Evolutionary conservation across 1,140 invertebrate species (phyloP).

Genomic region (Bathynomus jamesi): DNA sequence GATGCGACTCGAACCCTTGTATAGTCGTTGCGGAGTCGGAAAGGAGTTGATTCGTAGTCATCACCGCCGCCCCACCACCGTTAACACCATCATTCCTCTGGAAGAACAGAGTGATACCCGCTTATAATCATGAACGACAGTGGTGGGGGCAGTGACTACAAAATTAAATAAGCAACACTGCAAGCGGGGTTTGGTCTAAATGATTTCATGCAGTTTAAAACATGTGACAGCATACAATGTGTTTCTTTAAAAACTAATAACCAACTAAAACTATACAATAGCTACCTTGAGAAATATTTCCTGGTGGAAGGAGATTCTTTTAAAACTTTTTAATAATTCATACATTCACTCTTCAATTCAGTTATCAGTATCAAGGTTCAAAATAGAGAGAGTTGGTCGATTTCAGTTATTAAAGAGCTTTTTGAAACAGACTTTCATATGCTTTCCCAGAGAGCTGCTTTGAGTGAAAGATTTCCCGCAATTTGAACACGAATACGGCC

Average conservation of each 20-base stretch:
- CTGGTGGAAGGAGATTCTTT: too few species aligned
- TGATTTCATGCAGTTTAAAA: too few species aligned
- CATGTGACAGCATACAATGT: too few species aligned
- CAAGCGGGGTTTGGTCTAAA: too few species aligned
- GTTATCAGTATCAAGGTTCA: too few species aligned
- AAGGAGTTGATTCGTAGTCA: neutral
- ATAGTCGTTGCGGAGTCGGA: neutral
- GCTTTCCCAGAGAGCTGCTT: neutral
- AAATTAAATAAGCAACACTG: neutral
- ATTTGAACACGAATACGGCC: neutral
- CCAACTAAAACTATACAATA: too few species aligned
- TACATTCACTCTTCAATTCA: too few species aligned
- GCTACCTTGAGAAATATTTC: too few species aligned
- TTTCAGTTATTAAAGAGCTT: too few species aligned
- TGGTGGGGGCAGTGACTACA: neutral
- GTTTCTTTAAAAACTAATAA: too few species aligned
- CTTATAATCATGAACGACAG: neutral
- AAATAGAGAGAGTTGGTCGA: too few species aligned
- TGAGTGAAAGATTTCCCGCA: neutral
- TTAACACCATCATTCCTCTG: neutral
- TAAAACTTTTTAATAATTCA: too few species aligned
- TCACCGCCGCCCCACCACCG: neutral
- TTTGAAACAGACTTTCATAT: neutral
- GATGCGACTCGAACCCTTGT: neutral
- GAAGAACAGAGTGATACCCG: neutral